Evolutionary conservation across 92 coral and sea anemone genomes (phyloP), one percentile per base, ranked within the genome.

Genomic region (Phenganax marumi): DNA sequence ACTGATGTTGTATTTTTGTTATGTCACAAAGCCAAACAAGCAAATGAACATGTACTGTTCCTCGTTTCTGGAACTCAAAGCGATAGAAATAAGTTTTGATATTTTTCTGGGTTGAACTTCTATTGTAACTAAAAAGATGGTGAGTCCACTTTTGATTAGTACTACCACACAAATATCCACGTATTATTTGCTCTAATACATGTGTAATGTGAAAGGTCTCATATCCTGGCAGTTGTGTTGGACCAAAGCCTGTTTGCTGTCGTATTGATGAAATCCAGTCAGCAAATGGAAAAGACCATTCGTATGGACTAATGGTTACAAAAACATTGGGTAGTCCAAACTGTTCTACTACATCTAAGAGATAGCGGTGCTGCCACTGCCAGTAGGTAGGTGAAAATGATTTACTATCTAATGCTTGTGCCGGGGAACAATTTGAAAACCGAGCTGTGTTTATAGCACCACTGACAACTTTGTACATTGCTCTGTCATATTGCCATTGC

Each of bases 401-500:
- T 47, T 73, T 79, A 39, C n/a, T 26, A 57, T 79, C 84, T 8
- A 79, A 50, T 0, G 74, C 71, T 9, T 25, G 71, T 48, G 84
- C 84, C 0, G 74, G 84, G 8, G 84, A 64, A 24, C 88, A 88
- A 0, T 84, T 43, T 21, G n/a, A 1, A 21, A 12, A 64, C 0
- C 69, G 43, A 33, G 43, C 90, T 0, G 58, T 47, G 10, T 82
- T 54, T 1, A 91, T 86, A 0, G 91, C 87, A 8, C 94, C 90
- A 6, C 68, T 55, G 0, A 88, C 90, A 0, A 88, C 89, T 22
- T 79, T 70, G 62, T 79, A 91, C 3, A 88, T 18, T 91, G 91
- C 86, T 3, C 76, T 33, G 49, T 90, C 87, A 26, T 88, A 89
- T 26, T 86, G 87, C 47, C 87, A 91, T 19, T 91, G 92, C 0